Evolutionary conservation across 2,113 vertebrate species (phyloP), one percentile per base, ranked within the genome.

Genomic region (Macquaria ambigua): DNA sequence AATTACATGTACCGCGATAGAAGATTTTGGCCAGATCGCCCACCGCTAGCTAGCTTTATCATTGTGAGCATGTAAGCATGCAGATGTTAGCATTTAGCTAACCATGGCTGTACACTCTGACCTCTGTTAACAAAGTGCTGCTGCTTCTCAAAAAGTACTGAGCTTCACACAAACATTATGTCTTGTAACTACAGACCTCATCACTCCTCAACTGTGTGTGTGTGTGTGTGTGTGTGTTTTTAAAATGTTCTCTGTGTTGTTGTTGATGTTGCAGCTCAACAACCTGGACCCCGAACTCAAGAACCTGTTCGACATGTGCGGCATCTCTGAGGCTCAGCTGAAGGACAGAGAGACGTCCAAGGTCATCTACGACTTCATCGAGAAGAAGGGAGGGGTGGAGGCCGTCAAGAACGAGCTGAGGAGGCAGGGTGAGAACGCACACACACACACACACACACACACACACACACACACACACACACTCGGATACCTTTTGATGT

Each of bases 291-390:
- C 98, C 1, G 98, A 99, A 87, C 92, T 99, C 90, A 99, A 99
- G 95, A 98, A 98, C 90, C 96, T 99, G 56, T 99, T 99, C 77
- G 98, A 99, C 96, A 70, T 99, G 95, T 99, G 98, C 87, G 98
- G 98, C 82, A 99, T 99, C 95, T 99, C 98, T 3, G 98, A 99
- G 91, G 98, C 97, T 77, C 98, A 99, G 14, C 96, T 99, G 70
- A 99, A 99, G 95, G 98, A 99, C 96, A 96, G 97, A 89, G 97
- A 99, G 96, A 99, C 98, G 11, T 99, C 98, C 71, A 99, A 98
- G 95, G 97, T 97, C 93, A 99, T 99, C 93, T 99, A 99, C 91
- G 98, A 99, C 95, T 99, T 99, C 94, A 99, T 99, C 84, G 98
- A 99, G 94, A 99, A 99, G 96, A 98, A 98, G 81, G 98, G 98